These are phyloP conservation scores for Dysmachus trigonus DNA, from an alignment of 2,888 invertebrate species.

Conservation along the genomic window DNA sequence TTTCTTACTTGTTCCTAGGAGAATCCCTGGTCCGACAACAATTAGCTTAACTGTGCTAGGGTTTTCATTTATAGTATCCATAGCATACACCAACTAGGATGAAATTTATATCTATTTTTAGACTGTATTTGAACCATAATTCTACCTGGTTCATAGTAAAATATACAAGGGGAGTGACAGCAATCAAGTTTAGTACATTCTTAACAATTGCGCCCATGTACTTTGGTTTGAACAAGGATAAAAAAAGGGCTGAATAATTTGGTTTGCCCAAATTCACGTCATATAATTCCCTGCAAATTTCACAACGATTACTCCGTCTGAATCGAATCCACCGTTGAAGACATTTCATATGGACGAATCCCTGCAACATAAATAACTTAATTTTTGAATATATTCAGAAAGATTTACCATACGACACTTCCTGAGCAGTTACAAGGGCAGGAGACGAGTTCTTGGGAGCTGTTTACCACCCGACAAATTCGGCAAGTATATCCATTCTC, in stretches of 20 bases:
- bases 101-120: background rate
- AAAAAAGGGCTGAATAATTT: constrained; percentile 55
- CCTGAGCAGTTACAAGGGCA: constrained; percentile 62
- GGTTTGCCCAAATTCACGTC: constrained; percentile 55
- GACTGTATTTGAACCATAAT: background rate
- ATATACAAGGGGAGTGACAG: constrained; percentile 59
- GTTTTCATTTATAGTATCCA: constrained; percentile 42
- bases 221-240: constrained; percentile 57
- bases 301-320: constrained; percentile 57
- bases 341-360: constrained; percentile 60
- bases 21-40: constrained; percentile 41
- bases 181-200: constrained; percentile 56
- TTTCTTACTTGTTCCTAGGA: constrained; percentile 44
- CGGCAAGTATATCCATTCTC: constrained; percentile 59
- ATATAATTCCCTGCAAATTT: constrained; percentile 57
- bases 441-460: constrained; percentile 56
- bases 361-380: constrained; percentile 52
- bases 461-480: constrained; percentile 60
- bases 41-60: constrained; percentile 37
- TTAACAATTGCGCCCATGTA: constrained; percentile 59
- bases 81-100: constrained; percentile 33
- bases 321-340: constrained; percentile 60
- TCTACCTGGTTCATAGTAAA: constrained; percentile 56
- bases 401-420: constrained; percentile 56
- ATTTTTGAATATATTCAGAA: constrained; percentile 41